Evolutionary conservation across 2,797 vertebrate genomes (phyloP).

Genomic region (Chaetophractus vellerosus): DNA sequence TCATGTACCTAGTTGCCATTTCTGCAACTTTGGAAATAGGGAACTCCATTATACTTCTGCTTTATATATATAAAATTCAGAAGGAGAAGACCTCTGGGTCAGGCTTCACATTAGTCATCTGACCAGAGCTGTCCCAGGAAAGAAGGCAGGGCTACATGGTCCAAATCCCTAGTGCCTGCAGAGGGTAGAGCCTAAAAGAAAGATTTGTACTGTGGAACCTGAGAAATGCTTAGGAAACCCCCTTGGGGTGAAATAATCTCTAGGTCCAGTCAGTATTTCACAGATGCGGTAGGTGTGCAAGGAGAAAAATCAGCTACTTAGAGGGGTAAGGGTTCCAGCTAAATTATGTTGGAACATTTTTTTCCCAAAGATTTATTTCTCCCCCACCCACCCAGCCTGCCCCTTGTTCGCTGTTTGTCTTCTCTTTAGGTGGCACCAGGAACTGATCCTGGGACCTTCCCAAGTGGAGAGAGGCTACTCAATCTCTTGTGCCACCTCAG

Average conservation of each 20-base stretch:
- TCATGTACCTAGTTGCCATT: not conserved
- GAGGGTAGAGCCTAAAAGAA: not conserved
- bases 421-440: too few relatives aligned
- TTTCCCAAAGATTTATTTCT: too few relatives aligned
- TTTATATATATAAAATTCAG: not conserved
- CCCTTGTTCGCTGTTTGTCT: too few relatives aligned
- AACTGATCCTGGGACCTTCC: too few relatives aligned
- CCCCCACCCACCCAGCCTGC: too few relatives aligned
- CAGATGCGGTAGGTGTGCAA: not conserved
- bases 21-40: slow-evolving; percentile 27
- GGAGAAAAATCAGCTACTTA: not conserved
- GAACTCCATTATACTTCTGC: not conserved
- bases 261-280: not conserved
- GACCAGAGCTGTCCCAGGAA: not conserved
- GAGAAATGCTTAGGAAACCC: not conserved
- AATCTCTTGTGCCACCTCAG: too few relatives aligned
- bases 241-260: not conserved
- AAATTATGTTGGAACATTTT: not conserved
- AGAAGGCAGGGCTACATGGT: not conserved
- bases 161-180: not conserved
- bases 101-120: not conserved
- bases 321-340: not conserved
- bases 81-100: not conserved
- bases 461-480: too few relatives aligned
- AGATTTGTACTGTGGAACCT: not conserved